Base-by-base conservation (phyloP, 1,140 invertebrate genomes). In the Drosophila persimilis region DNA sequence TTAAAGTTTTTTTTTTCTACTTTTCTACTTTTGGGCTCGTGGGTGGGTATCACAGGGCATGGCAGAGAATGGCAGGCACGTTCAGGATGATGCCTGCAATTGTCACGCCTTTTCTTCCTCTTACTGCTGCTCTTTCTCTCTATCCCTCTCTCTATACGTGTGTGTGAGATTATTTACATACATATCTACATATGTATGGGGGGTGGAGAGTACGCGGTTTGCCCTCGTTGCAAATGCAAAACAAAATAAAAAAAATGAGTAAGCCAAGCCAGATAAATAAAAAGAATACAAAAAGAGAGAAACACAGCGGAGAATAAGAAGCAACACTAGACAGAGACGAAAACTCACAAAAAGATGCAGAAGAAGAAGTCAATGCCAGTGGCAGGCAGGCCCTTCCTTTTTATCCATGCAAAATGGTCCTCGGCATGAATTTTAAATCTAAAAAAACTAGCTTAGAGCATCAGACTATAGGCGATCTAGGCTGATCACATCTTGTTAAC, bases 251-350 rank as follows among this genome's bases (percentile, higher is more conserved):
- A 54, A 39, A 84, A 84, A 80, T 86, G 80, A 75, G 73, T 81
- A 85, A 86, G 81, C 81, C 60, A 86, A 86, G 81, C 81, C 60
- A 86, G 73, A 85, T 85, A 85, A 86, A 85, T 74, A 86, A 69
- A 63, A 76, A 65, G 61, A 66, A 61, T 55, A 63, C 17, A 59
- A 45, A 41, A 50, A 54, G 44, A 62, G 47, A 44, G 20, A 52
- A 17, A 43, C 9, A 24, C 8, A 35, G 35, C 4, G 11, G 3
- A 39, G 9, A 11, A 13, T 11, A 13, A 13, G 4, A 22, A 47
- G 7, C 17, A 31, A 13, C 29, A 35, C 29, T 26, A 52, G 39
- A 63, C 52, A 57, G 52, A 62, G 43, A 13, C 35, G 46, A 57
- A 53, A 9, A 29, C 39, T 58, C 70, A 74, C 48, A 73, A 73